Evolutionary conservation across 2,888 invertebrate species (phyloP), one percentile per base, ranked within the genome.

Genomic region (Xestobium rufovillosum): DNA sequence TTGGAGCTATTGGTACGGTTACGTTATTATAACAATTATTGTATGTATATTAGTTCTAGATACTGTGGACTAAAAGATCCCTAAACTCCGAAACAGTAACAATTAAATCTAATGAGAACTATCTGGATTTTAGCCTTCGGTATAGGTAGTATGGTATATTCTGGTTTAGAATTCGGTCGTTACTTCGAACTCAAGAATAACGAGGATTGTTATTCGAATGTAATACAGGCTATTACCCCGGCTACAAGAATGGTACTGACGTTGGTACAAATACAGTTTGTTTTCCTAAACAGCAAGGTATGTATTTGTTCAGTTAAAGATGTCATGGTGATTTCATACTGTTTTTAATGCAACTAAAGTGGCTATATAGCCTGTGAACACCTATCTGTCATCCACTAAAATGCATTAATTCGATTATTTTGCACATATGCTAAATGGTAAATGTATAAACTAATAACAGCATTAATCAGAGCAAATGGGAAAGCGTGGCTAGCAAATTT

Each of bases 101-200:
- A n/a, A 19, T 19, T n/a, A 19, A 6, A 19, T 19, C 23, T n/a
- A n/a, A n/a, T n/a, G n/a, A n/a, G n/a, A n/a, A n/a, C n/a, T n/a
- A n/a, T n/a, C n/a, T n/a, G n/a, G 23, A 79, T 40, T 81, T 79
- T 63, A 83, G 95, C 90, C 3, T 96, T 96, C 63, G 95, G 95
- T 8, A 89, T 95, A 54, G 94, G 94, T 15, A 90, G 91, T 50
- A 91, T 96, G 91, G 94, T 96, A 47, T 94, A 94, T 67, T 91
- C 91, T 2, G 92, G 94, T 0, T 69, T 96, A 48, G 91, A 91
- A 67, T 91, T 95, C 57, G 94, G 92, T 0, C 88, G 92, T 63
- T 92, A 91, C 63, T 94, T 95, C 67, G 95, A 96, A 66, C 66
- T 89, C 49, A 86, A 89, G 61, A 75, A 82, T 39, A 83, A 89